These are phyloP conservation scores for Eunapius fragilis DNA, from an alignment of 37 sponge, comb jelly and placozoan genomes.

Conservation along the genomic window DNA sequence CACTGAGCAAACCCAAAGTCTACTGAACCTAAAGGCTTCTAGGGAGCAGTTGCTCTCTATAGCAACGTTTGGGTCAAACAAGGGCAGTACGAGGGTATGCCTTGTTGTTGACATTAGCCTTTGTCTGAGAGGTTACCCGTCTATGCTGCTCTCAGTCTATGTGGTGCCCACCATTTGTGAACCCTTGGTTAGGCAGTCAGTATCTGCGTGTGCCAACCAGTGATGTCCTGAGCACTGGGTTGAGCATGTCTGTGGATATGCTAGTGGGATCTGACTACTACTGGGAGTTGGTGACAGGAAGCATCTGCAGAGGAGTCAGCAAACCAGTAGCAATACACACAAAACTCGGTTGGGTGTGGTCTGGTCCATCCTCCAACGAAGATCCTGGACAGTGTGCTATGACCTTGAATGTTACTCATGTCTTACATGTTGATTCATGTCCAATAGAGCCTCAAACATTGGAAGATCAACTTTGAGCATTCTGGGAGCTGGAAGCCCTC, in stretches of 20 bases:
- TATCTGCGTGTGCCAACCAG: neutral
- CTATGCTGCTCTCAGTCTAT: neutral
- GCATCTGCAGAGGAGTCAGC: slow-evolving; percentile 1
- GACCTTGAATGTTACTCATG: neutral
- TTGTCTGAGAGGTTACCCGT: neutral
- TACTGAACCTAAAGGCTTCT: neutral
- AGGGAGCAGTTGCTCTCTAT: neutral
- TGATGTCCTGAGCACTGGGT: neutral
- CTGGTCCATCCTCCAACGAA: slow-evolving; percentile 4
- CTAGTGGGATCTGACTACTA: slow-evolving; percentile 14
- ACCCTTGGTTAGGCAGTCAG: neutral
- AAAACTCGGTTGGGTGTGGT: slow-evolving; percentile 24
- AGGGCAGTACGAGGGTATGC: neutral
- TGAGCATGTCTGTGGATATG: neutral
- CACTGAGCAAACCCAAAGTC: slow-evolving; percentile 3
- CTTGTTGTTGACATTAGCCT: neutral
- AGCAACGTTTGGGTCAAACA: slow-evolving; percentile 22
- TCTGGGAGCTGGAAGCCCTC: slow-evolving; percentile 40
- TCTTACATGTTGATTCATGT: neutral
- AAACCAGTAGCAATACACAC: slow-evolving; percentile 15
- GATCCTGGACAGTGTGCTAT: neutral
- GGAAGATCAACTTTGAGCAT: neutral
- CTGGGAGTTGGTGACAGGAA: slow-evolving; percentile 21
- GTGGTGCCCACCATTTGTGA: neutral
- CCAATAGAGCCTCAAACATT: neutral